Percentiles rank a stretch among this genome's conserved stretches.
These are phyloP conservation scores for Drosophila pectinifera DNA, from an alignment of 1,140 invertebrate species.

Conservation along the genomic window DNA sequence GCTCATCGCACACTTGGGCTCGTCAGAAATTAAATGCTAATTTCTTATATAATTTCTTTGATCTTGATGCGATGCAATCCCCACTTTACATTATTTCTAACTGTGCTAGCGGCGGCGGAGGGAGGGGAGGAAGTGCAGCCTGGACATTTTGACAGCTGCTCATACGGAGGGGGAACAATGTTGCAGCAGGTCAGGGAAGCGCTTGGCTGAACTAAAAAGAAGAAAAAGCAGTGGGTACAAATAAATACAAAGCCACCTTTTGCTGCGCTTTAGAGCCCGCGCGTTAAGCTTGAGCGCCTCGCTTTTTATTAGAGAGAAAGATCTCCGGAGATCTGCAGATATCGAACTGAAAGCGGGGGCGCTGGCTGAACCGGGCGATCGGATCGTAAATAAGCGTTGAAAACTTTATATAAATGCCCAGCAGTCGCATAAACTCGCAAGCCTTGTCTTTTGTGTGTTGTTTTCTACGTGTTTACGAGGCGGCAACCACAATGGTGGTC, in stretches of 20 bases:
- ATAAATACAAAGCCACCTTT: conserved; percentile 6
- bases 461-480: conserved; percentile 75
- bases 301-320: conserved; percentile 28
- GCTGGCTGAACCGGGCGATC: conserved; percentile 27
- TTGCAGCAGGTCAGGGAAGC: conserved; percentile 41
- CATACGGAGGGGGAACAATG: conserved; percentile 14
- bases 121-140: conserved; percentile 34
- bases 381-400: conserved; percentile 80
- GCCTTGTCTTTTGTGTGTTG: conserved; percentile 25
- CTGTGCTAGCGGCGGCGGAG: not conserved
- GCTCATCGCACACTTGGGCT: too few relatives aligned
- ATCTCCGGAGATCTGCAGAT: conserved; percentile 24
- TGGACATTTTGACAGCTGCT: conserved; percentile 53
- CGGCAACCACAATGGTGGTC: conserved; percentile 81
- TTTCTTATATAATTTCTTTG: conserved; percentile 39
- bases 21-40: conserved; percentile 37
- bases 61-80: conserved; percentile 37
- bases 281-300: conserved; percentile 40
- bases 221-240: conserved; percentile 2
- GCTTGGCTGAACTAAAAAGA: conserved; percentile 27
- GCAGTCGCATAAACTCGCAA: conserved; percentile 68
- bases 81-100: conserved; percentile 25
- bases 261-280: conserved; percentile 19
- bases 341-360: conserved; percentile 31
- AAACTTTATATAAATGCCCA: conserved; percentile 80